These are phyloP conservation scores for Aphidius colemani DNA, from an alignment of 2,888 invertebrate genomes.

Conservation along the genomic window DNA sequence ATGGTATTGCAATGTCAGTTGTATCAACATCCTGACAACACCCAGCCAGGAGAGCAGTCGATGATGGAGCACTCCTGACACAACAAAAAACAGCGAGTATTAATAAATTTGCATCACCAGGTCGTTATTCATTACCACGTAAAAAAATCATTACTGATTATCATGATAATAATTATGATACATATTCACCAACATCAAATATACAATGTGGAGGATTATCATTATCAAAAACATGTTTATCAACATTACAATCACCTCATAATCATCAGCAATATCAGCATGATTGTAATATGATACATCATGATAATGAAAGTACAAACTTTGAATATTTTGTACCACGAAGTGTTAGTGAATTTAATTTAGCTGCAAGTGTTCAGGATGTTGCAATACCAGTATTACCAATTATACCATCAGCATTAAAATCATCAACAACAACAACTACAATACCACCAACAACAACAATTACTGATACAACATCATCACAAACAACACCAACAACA, in stretches of 20 bases:
- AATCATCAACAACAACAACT: constrained; percentile 45
- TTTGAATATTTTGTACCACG: constrained; percentile 84
- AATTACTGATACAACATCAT: constrained; percentile 36
- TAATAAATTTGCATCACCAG: constrained; percentile 56
- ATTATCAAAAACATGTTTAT: constrained; percentile 19
- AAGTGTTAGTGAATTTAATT: constrained; percentile 81
- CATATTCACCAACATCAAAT: constrained; percentile 57
- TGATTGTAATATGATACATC: constrained; percentile 2
- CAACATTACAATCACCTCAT: constrained; percentile 61
- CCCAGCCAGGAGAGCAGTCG: constrained; percentile 61
- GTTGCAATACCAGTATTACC: constrained; percentile 62
- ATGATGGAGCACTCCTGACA: constrained; percentile 57
- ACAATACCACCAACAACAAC: constrained; percentile 38
- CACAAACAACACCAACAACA: constrained; percentile 41
- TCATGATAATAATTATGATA: constrained; percentile 37
- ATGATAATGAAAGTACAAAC: constrained; percentile 65
- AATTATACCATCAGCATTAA: constrained; percentile 45
- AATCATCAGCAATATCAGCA: constrained; percentile 42
- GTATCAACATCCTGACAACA: constrained; percentile 64
- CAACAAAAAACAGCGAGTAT: constrained; percentile 39
- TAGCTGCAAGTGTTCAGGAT: constrained; percentile 69
- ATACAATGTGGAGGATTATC: constrained; percentile 62
- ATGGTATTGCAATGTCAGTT: constrained; percentile 62
- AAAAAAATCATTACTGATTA: constrained; percentile 53
- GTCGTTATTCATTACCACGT: constrained; percentile 63